These are phyloP conservation scores for Aphaenogaster ashmeadi DNA, from an alignment of 1,140 invertebrate genomes.

Conservation along the genomic window DNA sequence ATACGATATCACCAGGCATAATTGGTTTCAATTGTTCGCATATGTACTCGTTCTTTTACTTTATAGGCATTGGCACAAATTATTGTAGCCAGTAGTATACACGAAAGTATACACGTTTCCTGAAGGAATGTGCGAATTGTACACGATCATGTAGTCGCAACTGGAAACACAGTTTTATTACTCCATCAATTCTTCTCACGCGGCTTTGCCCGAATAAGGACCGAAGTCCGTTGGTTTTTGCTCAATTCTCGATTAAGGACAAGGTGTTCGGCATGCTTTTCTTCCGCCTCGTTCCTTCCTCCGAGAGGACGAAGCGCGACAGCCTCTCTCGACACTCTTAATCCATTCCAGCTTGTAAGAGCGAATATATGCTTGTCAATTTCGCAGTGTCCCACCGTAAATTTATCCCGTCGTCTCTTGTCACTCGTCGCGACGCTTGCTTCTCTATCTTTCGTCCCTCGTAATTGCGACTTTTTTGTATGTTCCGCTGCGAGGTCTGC, in stretches of 20 bases:
- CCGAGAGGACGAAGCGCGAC: not conserved
- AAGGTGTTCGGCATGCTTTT: conserved; percentile 12
- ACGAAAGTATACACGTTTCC: not conserved
- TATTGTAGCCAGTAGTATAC: not conserved
- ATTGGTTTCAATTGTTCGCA: conserved; percentile 1
- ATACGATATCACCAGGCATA: not conserved
- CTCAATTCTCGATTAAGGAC: conserved; percentile 25
- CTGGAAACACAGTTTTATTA: conserved; percentile 28
- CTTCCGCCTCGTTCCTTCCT: not conserved
- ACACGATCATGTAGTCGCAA: not conserved
- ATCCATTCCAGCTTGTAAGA: conserved; percentile 8
- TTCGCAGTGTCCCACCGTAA: conserved; percentile 28
- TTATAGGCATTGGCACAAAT: conserved; percentile 1
- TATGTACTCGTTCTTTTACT: not conserved
- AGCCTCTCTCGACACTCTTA: conserved; percentile 7
- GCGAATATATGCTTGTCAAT: conserved; percentile 32
- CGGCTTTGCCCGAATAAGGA: conserved; percentile 8
- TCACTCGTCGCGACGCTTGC: not conserved
- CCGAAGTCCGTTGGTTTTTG: not conserved
- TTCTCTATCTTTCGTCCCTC: conserved; percentile 5
- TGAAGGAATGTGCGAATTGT: not conserved
- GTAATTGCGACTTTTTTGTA: conserved; percentile 47
- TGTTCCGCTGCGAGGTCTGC: conserved; percentile 6
- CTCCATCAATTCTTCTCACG: conserved; percentile 16
- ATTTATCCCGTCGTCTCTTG: conserved; percentile 35